phyloP scores from a whole-genome alignment of 2,113 vertebrate species.

The Aspiorhynchus laticeps region DNA sequence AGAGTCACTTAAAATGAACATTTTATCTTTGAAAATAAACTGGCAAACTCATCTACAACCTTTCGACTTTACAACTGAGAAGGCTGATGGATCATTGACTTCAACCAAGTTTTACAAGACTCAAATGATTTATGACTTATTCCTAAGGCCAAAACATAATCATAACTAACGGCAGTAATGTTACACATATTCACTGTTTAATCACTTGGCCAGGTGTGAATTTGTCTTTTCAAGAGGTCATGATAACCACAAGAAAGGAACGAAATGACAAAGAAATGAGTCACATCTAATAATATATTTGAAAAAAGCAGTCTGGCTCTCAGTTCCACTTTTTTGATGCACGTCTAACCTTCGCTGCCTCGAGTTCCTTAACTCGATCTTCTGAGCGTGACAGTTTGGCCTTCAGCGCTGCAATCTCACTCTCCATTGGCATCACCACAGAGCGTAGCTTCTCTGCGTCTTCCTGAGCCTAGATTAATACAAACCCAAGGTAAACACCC shows the following conservation, averaged over 20 bases:
- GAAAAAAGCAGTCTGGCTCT: slow-evolving; percentile 7
- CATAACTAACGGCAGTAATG: neutral
- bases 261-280: neutral
- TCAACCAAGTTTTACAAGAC: neutral
- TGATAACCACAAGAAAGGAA: neutral
- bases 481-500: neutral
- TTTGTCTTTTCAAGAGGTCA: neutral
- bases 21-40: neutral
- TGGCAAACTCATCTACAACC: neutral
- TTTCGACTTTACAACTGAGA: neutral
- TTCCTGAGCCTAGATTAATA: slow-evolving; percentile 87
- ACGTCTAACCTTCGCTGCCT: slow-evolving; percentile 87
- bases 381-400: slow-evolving; percentile 85
- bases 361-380: slow-evolving; percentile 91
- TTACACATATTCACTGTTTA: too few relatives aligned
- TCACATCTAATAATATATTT: neutral
- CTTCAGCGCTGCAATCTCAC: slow-evolving; percentile 90
- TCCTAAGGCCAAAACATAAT: neutral
- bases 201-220: neutral
- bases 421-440: slow-evolving; percentile 98
- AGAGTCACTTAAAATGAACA: neutral
- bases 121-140: neutral
- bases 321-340: slow-evolving; percentile 27
- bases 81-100: neutral
- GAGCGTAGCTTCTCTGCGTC: slow-evolving; percentile 98